Evolutionary conservation across 2,797 vertebrate species (phyloP).

Genomic region (Chelmon rostratus): DNA sequence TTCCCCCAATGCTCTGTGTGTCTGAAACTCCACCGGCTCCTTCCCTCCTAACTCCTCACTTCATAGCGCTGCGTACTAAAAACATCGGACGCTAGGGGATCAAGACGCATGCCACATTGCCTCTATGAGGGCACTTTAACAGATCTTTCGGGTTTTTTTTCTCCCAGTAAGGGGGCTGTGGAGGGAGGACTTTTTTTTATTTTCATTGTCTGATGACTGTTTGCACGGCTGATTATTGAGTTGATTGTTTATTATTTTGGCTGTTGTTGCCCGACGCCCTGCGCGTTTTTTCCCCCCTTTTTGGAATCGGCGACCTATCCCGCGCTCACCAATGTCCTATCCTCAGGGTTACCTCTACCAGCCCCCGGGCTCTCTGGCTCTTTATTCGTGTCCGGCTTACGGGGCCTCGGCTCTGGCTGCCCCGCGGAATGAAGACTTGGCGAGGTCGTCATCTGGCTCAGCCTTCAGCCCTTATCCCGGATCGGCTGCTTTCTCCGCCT

Average conservation of each 20-base stretch:
- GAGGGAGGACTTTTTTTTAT: constrained; percentile 81
- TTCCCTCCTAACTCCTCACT: constrained; percentile 91
- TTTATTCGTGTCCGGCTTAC: constrained; percentile 97
- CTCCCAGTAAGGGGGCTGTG: constrained; percentile 79
- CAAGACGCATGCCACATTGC: constrained; percentile 86
- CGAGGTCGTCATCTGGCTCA: constrained; percentile 91
- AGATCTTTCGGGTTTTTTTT: constrained; percentile 84
- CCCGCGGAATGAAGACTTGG: constrained; percentile 95
- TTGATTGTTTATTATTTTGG: constrained; percentile 77
- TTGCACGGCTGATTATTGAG: constrained; percentile 79
- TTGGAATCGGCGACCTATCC: constrained; percentile 77
- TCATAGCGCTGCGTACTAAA: constrained; percentile 90
- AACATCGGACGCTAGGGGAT: constrained; percentile 93
- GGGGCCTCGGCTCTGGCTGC: constrained; percentile 95
- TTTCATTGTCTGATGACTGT: constrained; percentile 79
- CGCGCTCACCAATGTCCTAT: constrained; percentile 94
- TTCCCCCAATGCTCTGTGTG: constrained; percentile 92
- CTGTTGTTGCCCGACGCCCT: constrained; percentile 59
- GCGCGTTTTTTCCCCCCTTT: constrained; percentile 63
- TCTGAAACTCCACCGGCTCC: constrained; percentile 93
- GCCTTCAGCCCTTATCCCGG: constrained; percentile 98
- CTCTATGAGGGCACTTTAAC: constrained; percentile 89
- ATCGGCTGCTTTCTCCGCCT: constrained; percentile 96
- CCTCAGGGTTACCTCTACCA: constrained; percentile 99
- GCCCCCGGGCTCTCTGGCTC: constrained; percentile 97